Evolutionary conservation across 2,797 vertebrate genomes (phyloP), one percentile per base, ranked within the genome.

Genomic region (Labroides dimidiatus): DNA sequence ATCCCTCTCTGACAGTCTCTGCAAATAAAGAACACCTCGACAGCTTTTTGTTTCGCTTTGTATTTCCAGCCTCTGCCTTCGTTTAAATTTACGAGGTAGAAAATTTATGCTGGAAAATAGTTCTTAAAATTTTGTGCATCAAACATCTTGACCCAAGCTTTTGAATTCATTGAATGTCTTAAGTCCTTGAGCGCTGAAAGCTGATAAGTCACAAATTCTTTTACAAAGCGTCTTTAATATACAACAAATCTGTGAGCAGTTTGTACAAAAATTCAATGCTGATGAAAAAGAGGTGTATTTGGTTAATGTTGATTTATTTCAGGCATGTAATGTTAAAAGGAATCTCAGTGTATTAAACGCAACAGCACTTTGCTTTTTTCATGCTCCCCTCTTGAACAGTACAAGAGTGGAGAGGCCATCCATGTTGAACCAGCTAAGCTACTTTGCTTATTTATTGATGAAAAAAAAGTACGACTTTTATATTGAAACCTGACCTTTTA

Each of bases 1-100:
- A 84, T 87, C 85, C 62, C 72, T 42, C 45, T 69, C 77, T 73
- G 71, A 89, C 83, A 87, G 80, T 81, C 77, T 75, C 75, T 81
- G 52, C 52, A 58, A 60, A 65, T 79, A 67, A 77, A 78, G 47
- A 43, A 39, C 65, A 42, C 7, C 59, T 56, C 68, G 74, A 64
- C 66, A 63, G 71, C 52, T 74, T 67, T 85, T 83, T 85, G 73
- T 77, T 53, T 73, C 48, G 15, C 61, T 74, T 49, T 45, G 17
- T 53, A 20, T 41, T 72, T 66, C 70, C 67, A 80, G 45, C 82
- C 77, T 77, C 61, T 62, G 49, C 60, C 48, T 66, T 54, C 3
- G 69, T 64, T 72, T 20, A 75, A 4, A 11, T 9, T 21, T 4
- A 4, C 42, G 24, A 49, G 36, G 44, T 44, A n/a, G 6, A 49